phyloP scores from a whole-genome alignment of 2,888 invertebrate genomes.

The Galerucella calmariensis region DNA sequence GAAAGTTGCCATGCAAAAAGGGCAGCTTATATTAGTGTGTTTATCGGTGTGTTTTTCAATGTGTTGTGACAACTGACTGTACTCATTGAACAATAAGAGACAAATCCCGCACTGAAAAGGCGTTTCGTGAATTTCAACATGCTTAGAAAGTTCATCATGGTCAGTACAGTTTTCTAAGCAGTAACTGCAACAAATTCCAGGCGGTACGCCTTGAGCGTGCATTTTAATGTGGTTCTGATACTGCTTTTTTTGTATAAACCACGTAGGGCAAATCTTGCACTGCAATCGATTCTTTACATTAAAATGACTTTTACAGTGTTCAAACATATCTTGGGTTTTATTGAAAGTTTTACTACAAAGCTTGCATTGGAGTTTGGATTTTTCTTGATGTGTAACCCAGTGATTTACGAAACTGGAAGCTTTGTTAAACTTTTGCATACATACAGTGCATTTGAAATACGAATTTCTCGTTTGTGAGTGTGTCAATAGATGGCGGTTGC shows the following conservation, averaged over 20 bases:
- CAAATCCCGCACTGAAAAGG: neutral
- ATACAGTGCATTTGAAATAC: conserved; percentile 9
- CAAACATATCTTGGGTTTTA: conserved; percentile 2
- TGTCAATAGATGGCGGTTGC: conserved; percentile 15
- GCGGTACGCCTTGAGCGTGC: neutral
- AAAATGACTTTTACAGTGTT: conserved; percentile 8
- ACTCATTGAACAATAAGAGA: neutral
- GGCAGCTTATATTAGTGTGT: neutral
- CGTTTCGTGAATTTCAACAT: neutral
- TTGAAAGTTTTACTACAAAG: neutral
- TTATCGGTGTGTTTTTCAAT: neutral
- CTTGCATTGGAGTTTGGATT: conserved; percentile 4
- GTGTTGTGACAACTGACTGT: neutral
- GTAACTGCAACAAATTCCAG: neutral
- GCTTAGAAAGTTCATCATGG: neutral
- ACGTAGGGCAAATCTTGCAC: neutral
- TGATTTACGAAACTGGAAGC: conserved; percentile 8
- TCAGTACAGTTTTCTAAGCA: neutral
- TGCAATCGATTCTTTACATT: neutral
- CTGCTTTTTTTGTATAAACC: neutral
- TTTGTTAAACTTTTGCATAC: conserved; percentile 8
- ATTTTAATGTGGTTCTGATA: neutral
- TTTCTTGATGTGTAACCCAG: conserved; percentile 8
- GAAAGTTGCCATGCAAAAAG: neutral
- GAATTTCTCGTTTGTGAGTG: conserved; percentile 11